These are phyloP conservation scores for Rostratula benghalensis DNA, from an alignment of 2,113 vertebrate genomes.

Conservation along the genomic window DNA sequence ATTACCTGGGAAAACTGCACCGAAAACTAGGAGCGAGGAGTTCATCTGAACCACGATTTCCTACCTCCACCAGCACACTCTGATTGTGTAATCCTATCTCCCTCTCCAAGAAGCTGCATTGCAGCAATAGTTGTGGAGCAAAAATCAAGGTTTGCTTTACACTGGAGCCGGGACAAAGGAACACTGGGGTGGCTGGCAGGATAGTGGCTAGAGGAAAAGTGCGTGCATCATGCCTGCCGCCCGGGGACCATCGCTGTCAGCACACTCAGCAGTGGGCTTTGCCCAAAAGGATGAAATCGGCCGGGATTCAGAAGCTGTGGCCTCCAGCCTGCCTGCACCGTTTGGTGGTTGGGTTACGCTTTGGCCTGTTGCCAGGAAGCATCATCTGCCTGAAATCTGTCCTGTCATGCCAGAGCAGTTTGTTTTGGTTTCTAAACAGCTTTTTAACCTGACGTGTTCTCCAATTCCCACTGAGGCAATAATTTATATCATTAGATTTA, in stretches of 20 bases:
- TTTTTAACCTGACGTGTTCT: background rate
- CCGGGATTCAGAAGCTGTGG: background rate
- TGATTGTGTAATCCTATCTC: conserved; percentile 21
- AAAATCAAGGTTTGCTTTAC: conserved; percentile 14
- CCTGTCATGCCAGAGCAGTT: background rate
- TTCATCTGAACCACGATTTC: background rate
- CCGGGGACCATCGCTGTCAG: fast-evolving
- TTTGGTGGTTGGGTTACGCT: background rate
- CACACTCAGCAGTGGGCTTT: fast-evolving
- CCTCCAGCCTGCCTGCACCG: background rate
- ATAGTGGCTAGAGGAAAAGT: background rate
- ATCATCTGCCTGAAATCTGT: background rate
- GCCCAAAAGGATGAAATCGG: background rate
- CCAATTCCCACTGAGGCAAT: background rate
- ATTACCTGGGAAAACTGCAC: background rate
- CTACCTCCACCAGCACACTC: conserved; percentile 1
- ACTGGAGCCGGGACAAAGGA: background rate
- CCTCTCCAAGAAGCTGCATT: conserved; percentile 48
- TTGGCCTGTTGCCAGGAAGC: background rate
- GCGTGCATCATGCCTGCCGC: fast-evolving
- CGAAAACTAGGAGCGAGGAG: background rate
- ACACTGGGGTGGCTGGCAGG: background rate
- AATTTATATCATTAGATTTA: background rate
- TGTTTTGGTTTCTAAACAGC: background rate
- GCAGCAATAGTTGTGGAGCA: conserved; percentile 32